Conservation (phyloP, 92 coral and sea anemone genomes). For the Zoanthus sansibaricus region DNA sequence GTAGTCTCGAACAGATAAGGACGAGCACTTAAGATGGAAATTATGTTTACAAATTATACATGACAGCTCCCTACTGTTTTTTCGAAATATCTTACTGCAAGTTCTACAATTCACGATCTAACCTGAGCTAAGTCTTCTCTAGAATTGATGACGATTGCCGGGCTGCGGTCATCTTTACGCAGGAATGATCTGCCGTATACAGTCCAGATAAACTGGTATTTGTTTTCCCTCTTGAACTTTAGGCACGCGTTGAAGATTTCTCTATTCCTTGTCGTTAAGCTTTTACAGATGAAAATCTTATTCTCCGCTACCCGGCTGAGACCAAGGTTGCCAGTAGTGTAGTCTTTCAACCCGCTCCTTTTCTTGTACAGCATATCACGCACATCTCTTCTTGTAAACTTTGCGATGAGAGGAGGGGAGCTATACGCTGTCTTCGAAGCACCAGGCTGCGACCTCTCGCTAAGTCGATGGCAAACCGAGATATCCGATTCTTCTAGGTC, state of each 20-base stretch:
- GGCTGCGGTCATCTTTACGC: not conserved
- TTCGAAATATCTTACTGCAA: slow-evolving; percentile 2
- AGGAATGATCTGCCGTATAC: not conserved
- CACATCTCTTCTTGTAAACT: too few species aligned
- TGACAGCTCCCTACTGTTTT: not conserved
- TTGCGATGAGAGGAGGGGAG: too few species aligned
- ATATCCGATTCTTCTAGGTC: too few species aligned
- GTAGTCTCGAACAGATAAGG: not conserved
- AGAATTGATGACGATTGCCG: not conserved
- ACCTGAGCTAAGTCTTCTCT: slow-evolving; percentile 14
- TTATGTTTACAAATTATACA: not conserved
- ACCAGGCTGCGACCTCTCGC: too few species aligned
- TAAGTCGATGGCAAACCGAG: too few species aligned
- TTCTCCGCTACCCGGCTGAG: not conserved
- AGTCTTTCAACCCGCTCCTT: too few species aligned
- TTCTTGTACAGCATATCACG: too few species aligned
- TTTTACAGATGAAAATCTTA: not conserved
- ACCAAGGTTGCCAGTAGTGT: too few species aligned
- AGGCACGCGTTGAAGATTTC: not conserved
- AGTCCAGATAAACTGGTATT: not conserved
- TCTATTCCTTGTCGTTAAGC: not conserved
- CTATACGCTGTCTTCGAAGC: too few species aligned
- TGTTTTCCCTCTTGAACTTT: not conserved
- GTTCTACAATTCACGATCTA: not conserved
- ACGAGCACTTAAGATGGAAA: not conserved